Base-by-base conservation (phyloP, 2,113 vertebrate genomes). In the Melanerpes aurifrons region DNA sequence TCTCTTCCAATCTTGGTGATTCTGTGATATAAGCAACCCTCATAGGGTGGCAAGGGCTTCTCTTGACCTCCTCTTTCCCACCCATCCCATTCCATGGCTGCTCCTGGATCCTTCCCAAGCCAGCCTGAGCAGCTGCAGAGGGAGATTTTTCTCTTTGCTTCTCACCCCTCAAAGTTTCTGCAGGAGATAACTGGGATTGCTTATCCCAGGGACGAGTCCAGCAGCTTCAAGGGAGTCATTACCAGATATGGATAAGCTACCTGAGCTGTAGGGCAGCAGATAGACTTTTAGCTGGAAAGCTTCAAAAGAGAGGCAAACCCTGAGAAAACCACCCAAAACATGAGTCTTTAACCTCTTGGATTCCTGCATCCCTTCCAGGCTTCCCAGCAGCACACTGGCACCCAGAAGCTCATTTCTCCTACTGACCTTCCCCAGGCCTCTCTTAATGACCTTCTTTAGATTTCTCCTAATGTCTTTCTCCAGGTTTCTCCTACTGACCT, bases 311-410 rank as follows among this genome's bases (percentile, higher is more conserved):
- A 76, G 37, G 12, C 69, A 90, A 90, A 86, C 6, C 77, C 50
- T 43, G 6, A 37, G 11, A 31, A 86, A 96, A 22, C 13, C 92
- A 58, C 10, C 50, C 18, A 8, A 37, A 82, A 8, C 4, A 12
- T 0, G 0, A 4, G 26, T 10, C 47, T 89, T 54, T 18, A 31
- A 4, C 17, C 62, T 48, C 62, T 15, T 22, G 17, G 54, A 24
- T 5, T 21, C 74, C 37, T 21, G 25, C 6, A 28, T 2, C 37
- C 28, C 25, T 47, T 37, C 75, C 70, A 83, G 69, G 56, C 29
- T 71, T 80, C 13, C 28, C 64, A 10, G 75, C 11, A 1, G 43
- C 10, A 12, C 14, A 1, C 16, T 26, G 21, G 3, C 18, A 59
- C 70, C 37, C 54, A 32, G n/a, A 66, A 87, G n/a, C 24, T 28